Evolutionary conservation across 2,888 invertebrate species (phyloP), one percentile per base, ranked within the genome.

Genomic region (Lycocerus yunnanus): DNA sequence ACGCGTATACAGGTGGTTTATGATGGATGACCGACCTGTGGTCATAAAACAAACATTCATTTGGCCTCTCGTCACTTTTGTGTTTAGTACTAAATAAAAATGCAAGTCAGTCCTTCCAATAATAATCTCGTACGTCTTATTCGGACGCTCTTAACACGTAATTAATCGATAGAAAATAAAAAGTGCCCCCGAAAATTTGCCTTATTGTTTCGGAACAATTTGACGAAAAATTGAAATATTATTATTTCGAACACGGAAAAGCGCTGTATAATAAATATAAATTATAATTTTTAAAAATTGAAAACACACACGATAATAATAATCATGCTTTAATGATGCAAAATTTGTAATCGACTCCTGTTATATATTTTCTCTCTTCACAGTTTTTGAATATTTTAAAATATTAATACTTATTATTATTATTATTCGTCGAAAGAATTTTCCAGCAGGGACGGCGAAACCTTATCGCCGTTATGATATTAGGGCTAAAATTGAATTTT

Each of bases 1-100:
- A 71, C 75, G 77, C 73, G 82, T 81, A 80, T 83, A 85, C 85
- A 85, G 85, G 85, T 85, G 85, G 83, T 84, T 85, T 84, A 84
- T 86, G 86, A 86, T 86, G 84, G 85, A 86, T 86, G 84, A 81
- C 84, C 80, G 78, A 79, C 80, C 82, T 83, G 83, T 85, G 78
- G 79, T 77, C 79, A 80, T 78, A 79, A 84, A 84, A 83, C 84
- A 83, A 83, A 84, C 85, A 85, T 84, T 84, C 84, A 84, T 84
- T 43, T 83, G 83, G 82, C 83, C 83, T 83, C 81, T 83, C 81
- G 80, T 75, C 80, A 80, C 80, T 81, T 80, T 76, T 73, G 77
- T 76, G 72, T 78, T 76, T 76, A 78, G 73, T 66, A 75, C 24
- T 27, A 73, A 73, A 69, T 63, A 60, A 74, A 76, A 71, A 65